These are phyloP conservation scores for Erebia epiphron DNA, from an alignment of 2,888 invertebrate genomes.

Conservation along the genomic window DNA sequence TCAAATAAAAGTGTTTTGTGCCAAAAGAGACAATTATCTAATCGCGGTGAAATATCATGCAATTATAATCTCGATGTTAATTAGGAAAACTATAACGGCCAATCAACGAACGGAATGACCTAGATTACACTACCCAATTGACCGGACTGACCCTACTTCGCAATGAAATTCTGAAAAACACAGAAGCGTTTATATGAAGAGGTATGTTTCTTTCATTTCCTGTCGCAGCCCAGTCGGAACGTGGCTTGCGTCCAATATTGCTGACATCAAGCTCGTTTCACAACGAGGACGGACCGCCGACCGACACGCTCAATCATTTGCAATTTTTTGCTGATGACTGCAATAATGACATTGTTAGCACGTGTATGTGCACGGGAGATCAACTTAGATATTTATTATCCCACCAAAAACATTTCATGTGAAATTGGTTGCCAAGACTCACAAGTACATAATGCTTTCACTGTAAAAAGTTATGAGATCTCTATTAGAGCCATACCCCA, in stretches of 20 bases:
- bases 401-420: no score
- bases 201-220: constrained; percentile 57
- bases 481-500: no score
- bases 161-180: not conserved
- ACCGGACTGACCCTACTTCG: not conserved
- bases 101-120: constrained; percentile 5
- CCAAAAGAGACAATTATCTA: no score
- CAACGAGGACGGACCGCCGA: constrained; percentile 20
- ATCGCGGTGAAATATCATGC: no score
- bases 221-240: constrained; percentile 32
- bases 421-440: no score
- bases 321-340: constrained; percentile 72
- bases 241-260: constrained; percentile 52
- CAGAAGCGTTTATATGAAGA: constrained; percentile 11
- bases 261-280: constrained; percentile 48
- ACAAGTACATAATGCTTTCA: no score
- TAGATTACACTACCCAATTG: not conserved
- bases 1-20: no score
- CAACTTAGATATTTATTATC: not conserved
- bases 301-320: constrained; percentile 59
- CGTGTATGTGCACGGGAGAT: constrained; percentile 36
- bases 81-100: not conserved
- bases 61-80: not conserved
- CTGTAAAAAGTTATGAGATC: no score
- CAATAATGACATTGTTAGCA: constrained; percentile 64